Percentiles rank a stretch among this genome's conserved stretches.
phyloP scores from a whole-genome alignment of 1,140 invertebrate genomes.

The Phocides pigmalion region DNA sequence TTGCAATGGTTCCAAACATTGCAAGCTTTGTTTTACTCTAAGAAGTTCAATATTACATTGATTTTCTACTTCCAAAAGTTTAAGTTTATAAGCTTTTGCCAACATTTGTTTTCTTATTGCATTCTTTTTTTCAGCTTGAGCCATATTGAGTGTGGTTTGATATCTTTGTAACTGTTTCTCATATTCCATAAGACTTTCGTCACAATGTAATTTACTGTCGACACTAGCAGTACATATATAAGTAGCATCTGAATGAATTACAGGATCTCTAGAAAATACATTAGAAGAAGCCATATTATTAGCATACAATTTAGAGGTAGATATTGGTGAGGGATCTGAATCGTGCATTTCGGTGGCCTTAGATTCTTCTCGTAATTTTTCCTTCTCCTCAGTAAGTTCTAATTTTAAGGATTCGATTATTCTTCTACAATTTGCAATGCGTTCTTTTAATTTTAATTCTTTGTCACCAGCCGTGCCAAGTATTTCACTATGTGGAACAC shows the following conservation, averaged over 20 bases:
- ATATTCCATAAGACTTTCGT: conserved; percentile 75
- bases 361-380: conserved; percentile 55
- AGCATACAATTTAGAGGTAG: neutral
- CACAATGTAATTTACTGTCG: conserved; percentile 62
- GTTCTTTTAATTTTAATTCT: conserved; percentile 59
- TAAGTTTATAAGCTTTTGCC: conserved; percentile 76
- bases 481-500: neutral
- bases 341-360: conserved; percentile 26
- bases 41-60: conserved; percentile 84
- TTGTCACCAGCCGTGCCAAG: conserved; percentile 48
- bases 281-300: conserved; percentile 1
- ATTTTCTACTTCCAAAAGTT: conserved; percentile 83
- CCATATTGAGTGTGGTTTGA: conserved; percentile 73
- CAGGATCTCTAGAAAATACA: neutral
- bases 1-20: conserved; percentile 81
- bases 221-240: conserved; percentile 53
- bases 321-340: conserved; percentile 3
- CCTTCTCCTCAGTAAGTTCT: conserved; percentile 67
- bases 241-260: conserved; percentile 16
- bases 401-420: conserved; percentile 67
- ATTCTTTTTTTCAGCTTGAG: conserved; percentile 75
- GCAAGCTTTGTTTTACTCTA: conserved; percentile 81
- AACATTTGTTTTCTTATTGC: conserved; percentile 80
- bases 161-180: conserved; percentile 75
- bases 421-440: conserved; percentile 65